Percentiles rank a stretch among this genome's conserved stretches.
Conservation (phyloP, 2,797 vertebrate species). For the Discoglossus pictus region DNA sequence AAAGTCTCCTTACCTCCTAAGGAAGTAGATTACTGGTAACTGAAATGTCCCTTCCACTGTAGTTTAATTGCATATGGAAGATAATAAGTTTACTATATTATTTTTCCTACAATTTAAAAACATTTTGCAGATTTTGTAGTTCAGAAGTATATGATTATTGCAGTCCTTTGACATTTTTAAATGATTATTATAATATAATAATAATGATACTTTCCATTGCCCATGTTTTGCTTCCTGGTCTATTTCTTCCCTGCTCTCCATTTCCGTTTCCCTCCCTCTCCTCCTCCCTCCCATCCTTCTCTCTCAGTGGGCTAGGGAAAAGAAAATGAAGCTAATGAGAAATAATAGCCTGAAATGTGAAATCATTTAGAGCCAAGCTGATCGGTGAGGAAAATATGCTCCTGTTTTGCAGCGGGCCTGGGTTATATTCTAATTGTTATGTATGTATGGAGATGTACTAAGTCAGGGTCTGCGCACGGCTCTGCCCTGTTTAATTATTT, state of each 20-base stretch:
- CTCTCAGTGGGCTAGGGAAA: slow-evolving; percentile 8
- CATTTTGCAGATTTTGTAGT: no score
- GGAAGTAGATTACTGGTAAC: no score
- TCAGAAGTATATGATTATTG: no score
- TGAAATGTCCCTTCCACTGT: no score
- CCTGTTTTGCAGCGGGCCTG: slow-evolving; percentile 22
- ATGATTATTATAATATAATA: no score
- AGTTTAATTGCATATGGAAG: no score
- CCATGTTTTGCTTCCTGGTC: slow-evolving; percentile 22
- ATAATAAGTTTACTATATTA: no score
- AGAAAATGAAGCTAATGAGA: slow-evolving; percentile 46
- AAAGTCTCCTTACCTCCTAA: no score
- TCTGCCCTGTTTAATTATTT: slow-evolving; percentile 45
- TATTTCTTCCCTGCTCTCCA: neutral
- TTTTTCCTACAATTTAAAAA: no score
- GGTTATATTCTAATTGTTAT: slow-evolving; percentile 44
- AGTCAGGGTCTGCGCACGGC: neutral
- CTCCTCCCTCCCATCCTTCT: slow-evolving; percentile 1
- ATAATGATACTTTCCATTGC: no score
- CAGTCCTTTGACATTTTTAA: no score
- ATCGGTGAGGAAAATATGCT: slow-evolving; percentile 41
- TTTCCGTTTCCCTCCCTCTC: neutral
- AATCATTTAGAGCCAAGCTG: slow-evolving; percentile 39
- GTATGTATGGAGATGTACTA: slow-evolving; percentile 26
- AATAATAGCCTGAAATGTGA: slow-evolving; percentile 36